Evolutionary conservation across 2,113 vertebrate genomes (phyloP).

Genomic region (Petrocephalus microphthalmus): DNA sequence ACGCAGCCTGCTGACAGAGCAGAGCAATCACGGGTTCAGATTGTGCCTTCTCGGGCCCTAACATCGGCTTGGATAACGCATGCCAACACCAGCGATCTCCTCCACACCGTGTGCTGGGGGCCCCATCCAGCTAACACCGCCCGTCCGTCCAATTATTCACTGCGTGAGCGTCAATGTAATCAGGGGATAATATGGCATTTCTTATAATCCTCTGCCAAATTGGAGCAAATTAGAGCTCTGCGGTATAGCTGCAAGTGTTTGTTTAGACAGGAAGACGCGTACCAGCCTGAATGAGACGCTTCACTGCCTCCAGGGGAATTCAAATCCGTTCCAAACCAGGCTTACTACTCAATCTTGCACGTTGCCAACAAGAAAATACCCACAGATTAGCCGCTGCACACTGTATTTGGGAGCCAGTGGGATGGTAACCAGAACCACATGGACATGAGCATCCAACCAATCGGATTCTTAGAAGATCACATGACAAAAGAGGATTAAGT

Average conservation of each 20-base stretch:
- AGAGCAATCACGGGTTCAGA: constrained; percentile 13
- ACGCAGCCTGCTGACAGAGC: constrained; percentile 35
- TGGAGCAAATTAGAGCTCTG: constrained; percentile 50
- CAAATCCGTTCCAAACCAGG: not conserved
- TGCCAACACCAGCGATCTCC: constrained; percentile 37
- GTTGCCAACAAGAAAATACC: not conserved
- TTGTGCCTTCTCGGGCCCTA: not conserved
- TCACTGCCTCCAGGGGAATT: not conserved
- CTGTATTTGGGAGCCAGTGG: not conserved
- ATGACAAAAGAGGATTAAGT: not conserved
- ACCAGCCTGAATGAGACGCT: not conserved
- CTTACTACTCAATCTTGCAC: not conserved
- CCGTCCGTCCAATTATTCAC: constrained; percentile 56
- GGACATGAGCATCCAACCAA: not conserved
- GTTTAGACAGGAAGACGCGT: constrained; percentile 34
- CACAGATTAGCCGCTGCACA: not conserved
- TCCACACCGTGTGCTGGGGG: constrained; percentile 50
- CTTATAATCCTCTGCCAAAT: constrained; percentile 68
- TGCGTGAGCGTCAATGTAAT: constrained; percentile 68
- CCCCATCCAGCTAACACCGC: constrained; percentile 37
- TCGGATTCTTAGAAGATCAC: not conserved
- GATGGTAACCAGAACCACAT: not conserved
- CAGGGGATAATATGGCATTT: constrained; percentile 61
- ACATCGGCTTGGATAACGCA: not conserved
- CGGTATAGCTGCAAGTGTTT: constrained; percentile 27